These are phyloP conservation scores for Harpalus rufipes DNA, from an alignment of 2,888 invertebrate genomes.

Conservation along the genomic window DNA sequence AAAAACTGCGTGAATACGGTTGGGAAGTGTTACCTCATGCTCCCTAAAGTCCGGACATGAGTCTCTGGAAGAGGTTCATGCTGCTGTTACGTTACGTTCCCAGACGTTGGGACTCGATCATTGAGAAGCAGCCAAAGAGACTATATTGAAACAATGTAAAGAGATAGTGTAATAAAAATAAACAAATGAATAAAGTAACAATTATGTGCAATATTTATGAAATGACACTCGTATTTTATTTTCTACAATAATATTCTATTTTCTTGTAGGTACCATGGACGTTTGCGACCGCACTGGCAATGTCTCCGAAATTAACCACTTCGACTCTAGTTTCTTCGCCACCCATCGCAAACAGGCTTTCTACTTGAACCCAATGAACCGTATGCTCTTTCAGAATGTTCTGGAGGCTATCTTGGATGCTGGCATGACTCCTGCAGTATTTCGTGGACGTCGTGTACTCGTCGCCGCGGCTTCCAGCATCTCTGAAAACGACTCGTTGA, in stretches of 20 bases:
- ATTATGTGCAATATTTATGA: too few species aligned
- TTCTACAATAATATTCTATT: background rate
- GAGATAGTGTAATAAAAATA: too few species aligned
- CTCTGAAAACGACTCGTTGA: constrained; percentile 78
- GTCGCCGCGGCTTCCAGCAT: constrained; percentile 77
- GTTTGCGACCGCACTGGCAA: constrained; percentile 74
- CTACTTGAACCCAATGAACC: constrained; percentile 78
- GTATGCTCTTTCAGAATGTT: constrained; percentile 76
- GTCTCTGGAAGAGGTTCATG: too few species aligned
- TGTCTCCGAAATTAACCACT: constrained; percentile 73
- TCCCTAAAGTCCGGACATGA: too few species aligned
- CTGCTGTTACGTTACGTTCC: too few species aligned
- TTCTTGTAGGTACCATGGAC: background rate
- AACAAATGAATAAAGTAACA: too few species aligned
- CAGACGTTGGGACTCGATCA: too few species aligned
- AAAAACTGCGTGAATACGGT: too few species aligned
- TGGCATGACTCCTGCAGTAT: constrained; percentile 76
- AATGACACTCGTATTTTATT: too few species aligned
- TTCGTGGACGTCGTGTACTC: constrained; percentile 76
- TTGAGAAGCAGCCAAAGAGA: too few species aligned
- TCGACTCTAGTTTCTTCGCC: constrained; percentile 78
- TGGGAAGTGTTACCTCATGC: too few species aligned
- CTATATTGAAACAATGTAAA: too few species aligned
- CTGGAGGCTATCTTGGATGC: constrained; percentile 78
- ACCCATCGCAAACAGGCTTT: constrained; percentile 77